These are phyloP conservation scores for Rutpela maculata DNA, from an alignment of 2,888 invertebrate species.

Conservation along the genomic window DNA sequence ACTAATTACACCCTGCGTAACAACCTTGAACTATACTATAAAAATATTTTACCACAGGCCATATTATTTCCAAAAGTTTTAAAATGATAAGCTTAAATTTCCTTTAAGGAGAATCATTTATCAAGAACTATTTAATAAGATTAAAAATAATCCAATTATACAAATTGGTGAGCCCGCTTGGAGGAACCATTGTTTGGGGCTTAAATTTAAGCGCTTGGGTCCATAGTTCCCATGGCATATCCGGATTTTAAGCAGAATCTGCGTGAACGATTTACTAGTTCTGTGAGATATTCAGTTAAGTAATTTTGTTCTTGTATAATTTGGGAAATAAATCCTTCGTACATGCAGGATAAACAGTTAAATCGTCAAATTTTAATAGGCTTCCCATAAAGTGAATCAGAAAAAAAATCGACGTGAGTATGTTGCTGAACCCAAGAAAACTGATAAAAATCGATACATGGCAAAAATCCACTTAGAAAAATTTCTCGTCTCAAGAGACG, in stretches of 20 bases:
- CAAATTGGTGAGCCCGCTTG: neutral
- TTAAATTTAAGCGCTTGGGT: slow-evolving; percentile 2
- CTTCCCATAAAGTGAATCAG: no score
- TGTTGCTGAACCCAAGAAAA: no score
- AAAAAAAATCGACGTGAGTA: no score
- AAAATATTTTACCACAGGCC: no score
- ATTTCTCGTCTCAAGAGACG: no score
- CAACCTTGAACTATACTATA: no score
- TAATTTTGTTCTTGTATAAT: neutral
- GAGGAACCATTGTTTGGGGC: neutral
- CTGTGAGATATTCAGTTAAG: neutral
- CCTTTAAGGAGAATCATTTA: neutral
- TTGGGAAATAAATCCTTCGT: no score
- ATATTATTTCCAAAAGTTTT: neutral
- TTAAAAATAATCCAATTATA: slow-evolving; percentile 13
- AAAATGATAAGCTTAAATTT: neutral
- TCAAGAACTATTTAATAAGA: slow-evolving; percentile 1
- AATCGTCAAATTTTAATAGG: no score
- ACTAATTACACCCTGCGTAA: no score
- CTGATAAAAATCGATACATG: no score
- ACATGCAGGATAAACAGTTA: no score
- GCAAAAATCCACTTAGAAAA: no score
- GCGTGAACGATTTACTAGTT: slow-evolving; percentile 2
- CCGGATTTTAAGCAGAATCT: neutral
- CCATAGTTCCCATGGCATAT: slow-evolving; percentile 8